phyloP scores from a whole-genome alignment of 2,888 invertebrate species.

The Halictus ligatus region DNA sequence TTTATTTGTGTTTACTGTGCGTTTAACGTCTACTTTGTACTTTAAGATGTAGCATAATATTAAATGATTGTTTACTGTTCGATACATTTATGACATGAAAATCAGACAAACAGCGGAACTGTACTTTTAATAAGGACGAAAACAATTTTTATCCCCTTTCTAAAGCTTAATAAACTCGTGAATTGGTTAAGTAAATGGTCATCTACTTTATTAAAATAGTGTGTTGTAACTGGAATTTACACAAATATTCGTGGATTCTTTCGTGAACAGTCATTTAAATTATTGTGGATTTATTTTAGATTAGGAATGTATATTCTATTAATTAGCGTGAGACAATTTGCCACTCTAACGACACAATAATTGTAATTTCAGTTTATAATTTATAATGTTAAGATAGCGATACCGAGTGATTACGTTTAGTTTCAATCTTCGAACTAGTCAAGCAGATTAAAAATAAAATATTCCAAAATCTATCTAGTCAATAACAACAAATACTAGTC shows the following conservation, averaged over 20 bases:
- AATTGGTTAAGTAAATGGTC: neutral
- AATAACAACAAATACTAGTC: constrained; percentile 26
- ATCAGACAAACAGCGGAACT: neutral
- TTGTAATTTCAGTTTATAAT: neutral
- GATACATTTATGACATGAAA: neutral
- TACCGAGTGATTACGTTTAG: neutral
- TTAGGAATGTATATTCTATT: neutral
- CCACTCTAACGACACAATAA: neutral
- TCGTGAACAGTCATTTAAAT: neutral
- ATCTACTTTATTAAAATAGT: neutral
- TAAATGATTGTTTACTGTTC: neutral
- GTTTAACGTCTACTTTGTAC: neutral
- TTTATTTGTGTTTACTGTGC: constrained; percentile 5
- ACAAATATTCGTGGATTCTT: neutral
- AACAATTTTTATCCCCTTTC: neutral
- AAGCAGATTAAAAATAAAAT: neutral
- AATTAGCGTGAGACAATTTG: neutral
- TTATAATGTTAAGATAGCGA: neutral
- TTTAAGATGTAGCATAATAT: neutral
- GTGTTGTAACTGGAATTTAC: neutral
- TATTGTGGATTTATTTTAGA: neutral
- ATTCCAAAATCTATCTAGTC: constrained; percentile 32
- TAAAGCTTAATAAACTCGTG: neutral
- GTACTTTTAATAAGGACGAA: neutral
- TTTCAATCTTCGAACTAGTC: constrained; percentile 14